Base-by-base conservation (phyloP, 2,888 invertebrate species). In the Drosophila algonquin region DNA sequence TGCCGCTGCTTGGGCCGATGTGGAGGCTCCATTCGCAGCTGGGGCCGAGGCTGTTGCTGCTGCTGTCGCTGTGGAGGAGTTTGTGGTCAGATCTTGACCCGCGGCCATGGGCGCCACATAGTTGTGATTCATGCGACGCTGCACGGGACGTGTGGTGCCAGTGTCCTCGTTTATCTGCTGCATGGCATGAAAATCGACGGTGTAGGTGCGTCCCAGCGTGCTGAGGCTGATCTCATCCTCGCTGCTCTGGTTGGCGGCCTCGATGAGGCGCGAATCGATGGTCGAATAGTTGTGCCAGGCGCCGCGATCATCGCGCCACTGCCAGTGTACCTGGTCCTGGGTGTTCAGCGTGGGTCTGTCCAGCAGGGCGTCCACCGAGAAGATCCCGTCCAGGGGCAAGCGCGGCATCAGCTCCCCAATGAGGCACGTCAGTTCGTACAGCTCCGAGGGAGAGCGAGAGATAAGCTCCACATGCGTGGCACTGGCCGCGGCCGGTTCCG, bases 111-210 rank as follows among this genome's bases (percentile, higher is more conserved):
- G 83, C 6, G 91, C 87, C 62, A 94, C 83, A 71, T 91, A 95
- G 79, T 95, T 94, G 27, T 96, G 94, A 76, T 95, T 94, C 40
- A 95, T 94, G 85, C 95, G 94, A 50, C 98, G 95, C 92, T 98
- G 98, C 75, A 99, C 97, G 47, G 97, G 96, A 52, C 98, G 94
- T 44, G 98, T 96, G 32, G 98, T 98, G 73, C 99, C 99, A 0
- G 98, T 98, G 92, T 98, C 98, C 93, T 99, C 99, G 92, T 99
- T 99, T 79, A 99, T 97, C 94, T 99, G 98, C 92, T 98, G 98
- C 98, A 99, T 98, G 83, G 98, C 96, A 90, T 97, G 96, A 90
- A 99, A 97, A 93, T 99, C 99, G 79, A 99, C 96, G 1, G 98
- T 98, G 93, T 98, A 99, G 3, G 98, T 98, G 85, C 98, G 95